phyloP scores from a whole-genome alignment of 2,797 vertebrate genomes.

The Mus caroli region DNA sequence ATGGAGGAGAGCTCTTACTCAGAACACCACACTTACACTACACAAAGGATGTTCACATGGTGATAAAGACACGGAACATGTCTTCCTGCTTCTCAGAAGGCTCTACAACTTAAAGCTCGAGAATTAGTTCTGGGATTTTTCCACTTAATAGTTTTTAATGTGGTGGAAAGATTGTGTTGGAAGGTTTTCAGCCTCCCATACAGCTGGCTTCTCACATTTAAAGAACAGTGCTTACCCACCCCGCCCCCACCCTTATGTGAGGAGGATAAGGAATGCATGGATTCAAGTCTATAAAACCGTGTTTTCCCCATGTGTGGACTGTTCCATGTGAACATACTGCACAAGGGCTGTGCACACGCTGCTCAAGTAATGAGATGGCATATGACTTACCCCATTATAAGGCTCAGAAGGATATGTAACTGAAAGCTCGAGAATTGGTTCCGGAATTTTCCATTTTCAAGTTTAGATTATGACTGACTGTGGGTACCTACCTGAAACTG shows the following conservation, averaged over 20 bases:
- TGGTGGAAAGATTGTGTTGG: background rate
- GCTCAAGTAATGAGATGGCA: too few relatives aligned
- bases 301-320: background rate
- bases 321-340: background rate
- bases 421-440: background rate
- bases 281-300: background rate
- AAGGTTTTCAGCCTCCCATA: conserved; percentile 35
- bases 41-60: background rate
- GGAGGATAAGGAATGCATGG: background rate
- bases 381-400: background rate
- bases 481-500: background rate
- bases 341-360: background rate
- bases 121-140: background rate
- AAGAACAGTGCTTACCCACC: background rate
- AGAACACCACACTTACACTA: background rate
- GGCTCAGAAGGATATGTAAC: background rate
- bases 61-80: background rate
- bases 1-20: background rate
- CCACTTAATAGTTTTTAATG: background rate
- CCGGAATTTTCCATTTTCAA: background rate
- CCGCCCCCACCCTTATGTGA: background rate
- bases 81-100: background rate
- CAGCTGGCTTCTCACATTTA: background rate
- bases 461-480: background rate
- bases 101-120: background rate